Evolutionary conservation across 1,140 invertebrate species (phyloP), one percentile per base, ranked within the genome.

Genomic region (Mizuhopecten yessoensis): DNA sequence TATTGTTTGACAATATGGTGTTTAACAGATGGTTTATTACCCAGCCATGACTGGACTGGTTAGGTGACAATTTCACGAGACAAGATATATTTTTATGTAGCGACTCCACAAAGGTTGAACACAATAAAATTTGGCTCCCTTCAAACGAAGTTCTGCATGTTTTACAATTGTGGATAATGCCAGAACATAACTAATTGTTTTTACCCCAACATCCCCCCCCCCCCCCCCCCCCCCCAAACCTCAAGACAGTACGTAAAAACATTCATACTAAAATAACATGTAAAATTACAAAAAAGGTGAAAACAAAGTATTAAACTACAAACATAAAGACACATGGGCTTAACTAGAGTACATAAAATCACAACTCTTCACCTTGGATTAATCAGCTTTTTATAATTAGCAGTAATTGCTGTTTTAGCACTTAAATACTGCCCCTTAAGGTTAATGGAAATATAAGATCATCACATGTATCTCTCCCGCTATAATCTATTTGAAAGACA

Each of bases 401-500:
- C 57, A 75, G 57, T 75, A 75, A 75, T 29, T 75, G 23, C 23
- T n/a, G 57, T 75, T 23, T 75, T 75, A 75, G 57, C 57, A 75
- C 57, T 75, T 75, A 75, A 75, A 75, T 75, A 75, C 57, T 75
- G 57, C 57, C 57, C 57, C n/a, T 75, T n/a, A n/a, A 75, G 57
- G n/a, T 75, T 75, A 0, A 75, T 75, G 57, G 57, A 75, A 75
- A 75, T 75, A 75, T 75, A 75, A 75, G 57, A 75, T 75, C 57
- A 75, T 75, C 57, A 75, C 57, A 75, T 5, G n/a, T 75, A 29
- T 75, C 57, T 29, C 57, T 29, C 45, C 45, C 45, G 11, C n/a
- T 42, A 87, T 33, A 29, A 89, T 34, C 34, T 33, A 39, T n/a
- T 57, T 90, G 89, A 90, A 90, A 90, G 89, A 90, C 89, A 90